Conservation (phyloP, 2,797 vertebrate genomes). For the Sebastes diaconus region DNA sequence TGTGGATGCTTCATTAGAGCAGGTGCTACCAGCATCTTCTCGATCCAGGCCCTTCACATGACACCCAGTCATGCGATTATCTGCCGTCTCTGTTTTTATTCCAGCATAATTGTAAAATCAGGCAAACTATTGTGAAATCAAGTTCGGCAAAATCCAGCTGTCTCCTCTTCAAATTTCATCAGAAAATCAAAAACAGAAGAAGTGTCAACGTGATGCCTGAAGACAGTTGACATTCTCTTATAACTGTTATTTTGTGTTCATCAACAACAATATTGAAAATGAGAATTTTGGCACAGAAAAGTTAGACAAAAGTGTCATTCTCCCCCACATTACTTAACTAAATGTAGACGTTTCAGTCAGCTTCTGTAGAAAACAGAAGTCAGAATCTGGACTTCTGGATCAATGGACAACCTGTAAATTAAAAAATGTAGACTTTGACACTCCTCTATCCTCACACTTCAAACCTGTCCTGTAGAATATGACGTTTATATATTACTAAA, state of each 20-base stretch:
- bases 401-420: not conserved
- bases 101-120: slow-evolving; percentile 35
- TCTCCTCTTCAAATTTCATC: slow-evolving; percentile 35
- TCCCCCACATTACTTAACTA: not conserved
- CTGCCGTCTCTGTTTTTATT: slow-evolving; percentile 17
- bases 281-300: not conserved
- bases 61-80: not conserved
- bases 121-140: slow-evolving; percentile 49
- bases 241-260: not conserved
- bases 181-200: slow-evolving; percentile 29
- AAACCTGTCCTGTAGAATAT: not conserved
- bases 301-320: not conserved
- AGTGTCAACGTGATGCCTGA: not conserved
- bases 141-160: slow-evolving; percentile 44
- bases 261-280: not conserved
- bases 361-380: not conserved
- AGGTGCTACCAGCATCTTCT: not conserved
- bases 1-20: not conserved
- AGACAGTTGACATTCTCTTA: not conserved
- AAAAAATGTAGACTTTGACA: not conserved
- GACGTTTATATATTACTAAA: not conserved
- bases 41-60: not conserved
- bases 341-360: not conserved
- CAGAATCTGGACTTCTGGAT: not conserved
- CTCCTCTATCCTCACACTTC: not conserved